Base-by-base conservation (phyloP, 2,888 invertebrate genomes). In the Bombylius major region DNA sequence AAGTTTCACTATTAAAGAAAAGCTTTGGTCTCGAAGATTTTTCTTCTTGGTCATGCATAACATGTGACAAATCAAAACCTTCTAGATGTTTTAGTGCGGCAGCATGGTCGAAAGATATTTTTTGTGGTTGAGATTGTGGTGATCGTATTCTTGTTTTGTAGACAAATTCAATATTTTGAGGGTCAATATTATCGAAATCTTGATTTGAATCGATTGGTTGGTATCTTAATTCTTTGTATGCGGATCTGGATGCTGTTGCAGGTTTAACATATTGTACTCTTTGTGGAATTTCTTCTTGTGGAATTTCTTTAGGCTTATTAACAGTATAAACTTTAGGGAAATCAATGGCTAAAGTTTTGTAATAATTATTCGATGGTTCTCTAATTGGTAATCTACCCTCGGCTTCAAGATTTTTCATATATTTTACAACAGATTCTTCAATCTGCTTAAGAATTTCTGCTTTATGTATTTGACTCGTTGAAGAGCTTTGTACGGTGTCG, bases 371-470 rank as follows among this genome's bases (percentile, higher is more conserved):
- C 11, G 39, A 11, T 36, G 36, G 36, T 5, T 42, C 39, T 42
- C 12, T 42, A 11, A 5, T 42, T 4, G 4, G 69, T 31, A 14
- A 64, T 14, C 70, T 65, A 4, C 71, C 72, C 51, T 71, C 70
- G 3, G 69, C 69, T 56, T 73, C 72, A 57, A 73, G 60, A 47
- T 70, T 71, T 52, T 70, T 71, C 71, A 74, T 73, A 53, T 75
- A 74, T 59, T 71, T 71, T 13, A 72, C 69, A 1, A 75, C 75
- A 0, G 73, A 72, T 51, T 73, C 69, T 51, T 75, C 74, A 47
- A 75, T 74, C 53, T 75, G 73, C 48, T 69, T 70, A 59, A 75
- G 66, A 5, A 73, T 70, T 59, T 73, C 71, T 1, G 69, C 67
- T 57, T 70, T 73, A 6, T 71, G 70, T 57, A 72, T 69, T 49